Conservation (phyloP, 2,113 vertebrate genomes). For the Thunnus maccoyii region DNA sequence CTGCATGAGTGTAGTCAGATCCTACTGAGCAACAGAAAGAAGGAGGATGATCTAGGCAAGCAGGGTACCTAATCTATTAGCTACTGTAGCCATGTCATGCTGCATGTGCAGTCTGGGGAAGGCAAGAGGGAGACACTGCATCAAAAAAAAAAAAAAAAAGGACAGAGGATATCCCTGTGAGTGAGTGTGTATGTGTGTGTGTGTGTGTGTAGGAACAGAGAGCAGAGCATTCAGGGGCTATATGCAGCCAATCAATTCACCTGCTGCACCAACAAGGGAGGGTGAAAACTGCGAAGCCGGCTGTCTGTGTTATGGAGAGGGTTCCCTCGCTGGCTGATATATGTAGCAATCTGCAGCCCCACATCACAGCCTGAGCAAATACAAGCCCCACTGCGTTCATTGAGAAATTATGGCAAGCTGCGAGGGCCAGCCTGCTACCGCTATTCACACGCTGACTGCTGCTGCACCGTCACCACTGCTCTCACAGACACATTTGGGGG, state of each 20-base stretch:
- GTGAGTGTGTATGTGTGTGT: background rate
- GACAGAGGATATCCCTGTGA: conserved; percentile 65
- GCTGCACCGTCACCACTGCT: conserved; percentile 53
- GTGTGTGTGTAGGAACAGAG: conserved; percentile 20
- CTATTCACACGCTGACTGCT: conserved; percentile 46
- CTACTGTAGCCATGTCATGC: conserved; percentile 42
- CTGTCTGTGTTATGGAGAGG: conserved; percentile 51
- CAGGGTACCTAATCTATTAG: background rate
- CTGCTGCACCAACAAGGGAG: conserved; percentile 62
- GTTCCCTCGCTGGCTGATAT: conserved; percentile 57
- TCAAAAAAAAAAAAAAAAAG: conserved; percentile 42
- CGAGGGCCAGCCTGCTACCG: conserved; percentile 32
- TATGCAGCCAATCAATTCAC: conserved; percentile 77
- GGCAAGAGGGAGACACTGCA: conserved; percentile 71
- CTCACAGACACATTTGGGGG: background rate
- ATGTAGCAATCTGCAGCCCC: conserved; percentile 55
- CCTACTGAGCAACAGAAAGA: background rate
- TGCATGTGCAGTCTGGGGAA: conserved; percentile 48
- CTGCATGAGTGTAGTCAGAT: conserved; percentile 16
- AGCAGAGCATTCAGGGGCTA: conserved; percentile 44
- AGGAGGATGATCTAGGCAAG: background rate
- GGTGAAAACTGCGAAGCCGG: conserved; percentile 21
- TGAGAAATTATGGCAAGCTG: conserved; percentile 70
- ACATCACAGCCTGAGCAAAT: conserved; percentile 42
- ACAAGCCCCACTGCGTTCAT: conserved; percentile 62